Evolutionary conservation across 37 sponge, comb jelly and placozoan genomes (phyloP).

Genomic region (Dysidea cf. avara): DNA sequence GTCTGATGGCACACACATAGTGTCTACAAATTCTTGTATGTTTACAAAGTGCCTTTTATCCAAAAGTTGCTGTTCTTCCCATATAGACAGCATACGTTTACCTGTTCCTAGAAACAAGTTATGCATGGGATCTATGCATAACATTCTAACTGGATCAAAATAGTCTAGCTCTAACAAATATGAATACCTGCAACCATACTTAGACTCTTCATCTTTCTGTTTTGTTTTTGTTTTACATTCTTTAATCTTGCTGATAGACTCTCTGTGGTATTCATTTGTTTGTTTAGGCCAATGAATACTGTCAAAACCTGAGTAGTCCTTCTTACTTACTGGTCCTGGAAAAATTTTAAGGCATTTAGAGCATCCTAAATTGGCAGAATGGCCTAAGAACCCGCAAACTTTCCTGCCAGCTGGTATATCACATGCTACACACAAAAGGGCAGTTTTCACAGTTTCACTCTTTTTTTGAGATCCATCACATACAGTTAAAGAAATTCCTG

Average conservation of each 20-base stretch:
- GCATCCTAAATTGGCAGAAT: conserved; percentile 11
- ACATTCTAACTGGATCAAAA: conserved; percentile 3
- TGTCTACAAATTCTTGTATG: conserved; percentile 12
- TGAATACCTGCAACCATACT: conserved; percentile 10
- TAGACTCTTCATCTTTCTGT: not conserved
- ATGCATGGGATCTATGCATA: conserved; percentile 23
- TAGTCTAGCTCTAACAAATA: conserved; percentile 6
- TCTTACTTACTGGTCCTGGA: conserved; percentile 7
- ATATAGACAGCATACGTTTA: conserved; percentile 24
- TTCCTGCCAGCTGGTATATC: conserved; percentile 17
- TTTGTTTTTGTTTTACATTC: not conserved
- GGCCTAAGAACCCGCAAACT: not conserved
- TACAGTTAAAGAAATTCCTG: not conserved
- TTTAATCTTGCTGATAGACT: not conserved
- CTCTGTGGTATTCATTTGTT: not conserved
- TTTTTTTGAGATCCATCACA: not conserved
- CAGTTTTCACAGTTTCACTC: not conserved
- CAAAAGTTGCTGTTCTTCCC: conserved; percentile 2
- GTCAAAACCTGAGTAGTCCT: conserved; percentile 23
- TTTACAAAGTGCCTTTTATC: not conserved
- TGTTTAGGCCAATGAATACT: conserved; percentile 10
- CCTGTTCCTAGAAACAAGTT: conserved; percentile 36
- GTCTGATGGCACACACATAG: conserved; percentile 20
- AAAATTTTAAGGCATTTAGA: conserved; percentile 15
- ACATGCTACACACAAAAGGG: conserved; percentile 5